Conservation (phyloP, 2,797 vertebrate species). For the Lophius americanus region DNA sequence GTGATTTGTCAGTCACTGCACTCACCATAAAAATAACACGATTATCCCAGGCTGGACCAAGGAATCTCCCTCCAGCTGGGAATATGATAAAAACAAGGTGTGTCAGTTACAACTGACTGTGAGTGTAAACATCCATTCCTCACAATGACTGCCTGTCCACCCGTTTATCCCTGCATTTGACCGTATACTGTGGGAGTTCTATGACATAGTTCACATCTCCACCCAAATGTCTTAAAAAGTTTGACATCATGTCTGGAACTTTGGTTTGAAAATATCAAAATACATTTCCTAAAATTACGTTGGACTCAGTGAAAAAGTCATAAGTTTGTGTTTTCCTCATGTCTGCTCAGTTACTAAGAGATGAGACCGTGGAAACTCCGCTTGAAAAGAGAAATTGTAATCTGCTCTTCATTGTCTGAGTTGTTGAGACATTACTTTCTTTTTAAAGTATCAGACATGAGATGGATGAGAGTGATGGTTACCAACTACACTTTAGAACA, state of each 20-base stretch:
- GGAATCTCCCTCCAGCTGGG: slow-evolving; percentile 46
- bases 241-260: slow-evolving; percentile 63
- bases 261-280: too few species aligned
- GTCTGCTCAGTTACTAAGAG: not conserved
- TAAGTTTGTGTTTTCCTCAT: slow-evolving; percentile 3
- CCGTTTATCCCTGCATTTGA: slow-evolving; percentile 18
- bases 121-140: slow-evolving; percentile 1
- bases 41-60: slow-evolving; percentile 2
- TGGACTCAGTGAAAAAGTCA: slow-evolving; percentile 18
- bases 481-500: not conserved
- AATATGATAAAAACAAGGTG: slow-evolving; percentile 38
- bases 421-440: slow-evolving; percentile 2
- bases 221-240: slow-evolving; percentile 23
- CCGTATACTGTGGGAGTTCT: slow-evolving; percentile 14
- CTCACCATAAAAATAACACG: slow-evolving; percentile 9
- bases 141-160: slow-evolving; percentile 10
- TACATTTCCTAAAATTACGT: not conserved
- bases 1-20: slow-evolving; percentile 5
- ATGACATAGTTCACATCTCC: slow-evolving; percentile 16
- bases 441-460: not conserved
- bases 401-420: not conserved
- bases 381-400: too few species aligned
- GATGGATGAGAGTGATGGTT: not conserved
- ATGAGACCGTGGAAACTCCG: slow-evolving; percentile 3
- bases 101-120: slow-evolving; percentile 14